Base-by-base conservation (phyloP, 2,113 vertebrate species). In the Picathartes gymnocephalus region DNA sequence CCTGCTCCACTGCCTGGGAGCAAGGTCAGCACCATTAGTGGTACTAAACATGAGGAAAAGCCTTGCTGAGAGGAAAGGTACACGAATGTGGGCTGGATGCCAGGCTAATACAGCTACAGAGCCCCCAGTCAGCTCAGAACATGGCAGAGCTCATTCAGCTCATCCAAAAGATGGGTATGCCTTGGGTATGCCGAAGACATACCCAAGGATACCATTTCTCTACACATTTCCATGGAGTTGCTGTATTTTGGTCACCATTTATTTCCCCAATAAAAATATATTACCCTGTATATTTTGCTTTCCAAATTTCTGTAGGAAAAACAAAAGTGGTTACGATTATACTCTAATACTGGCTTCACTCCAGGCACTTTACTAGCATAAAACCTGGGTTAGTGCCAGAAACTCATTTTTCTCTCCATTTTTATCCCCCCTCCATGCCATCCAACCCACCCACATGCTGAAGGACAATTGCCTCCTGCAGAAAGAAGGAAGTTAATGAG, bases 311-410 rank as follows among this genome's bases (percentile, higher is more conserved):
- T 76, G n/a, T 44, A 84, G 71, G 48, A 82, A 93, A 86, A 88
- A 6, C 53, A 20, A 2, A 86, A 86, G 44, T 65, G 51, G 44
- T 30, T 64, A 48, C 7, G 74, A 84, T 57, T 80, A 62, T 44
- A 37, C 30, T 60, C 48, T 25, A 20, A 65, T 1, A 14, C 6
- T 86, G 96, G 90, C 80, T 91, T 86, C 88, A 81, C 13, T 69
- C 96, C 93, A 95, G 71, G 25, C 79, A 53, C 79, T 93, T 82
- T 24, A n/a, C 79, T 68, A 77, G 64, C 79, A 60, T 30, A 78
- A 88, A 92, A 88, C 19, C 80, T 95, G 93, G 81, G 51, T 70
- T 81, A 88, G 20, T 78, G 88, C 93, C 92, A 96, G 68, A 81
- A 95, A 90, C 50, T 83, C 20, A 0, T 47, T 71, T 95, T 90